Percentiles rank a stretch among this genome's conserved stretches.
phyloP scores from a whole-genome alignment of 2,888 invertebrate genomes.

The Prosapia bicincta region DNA sequence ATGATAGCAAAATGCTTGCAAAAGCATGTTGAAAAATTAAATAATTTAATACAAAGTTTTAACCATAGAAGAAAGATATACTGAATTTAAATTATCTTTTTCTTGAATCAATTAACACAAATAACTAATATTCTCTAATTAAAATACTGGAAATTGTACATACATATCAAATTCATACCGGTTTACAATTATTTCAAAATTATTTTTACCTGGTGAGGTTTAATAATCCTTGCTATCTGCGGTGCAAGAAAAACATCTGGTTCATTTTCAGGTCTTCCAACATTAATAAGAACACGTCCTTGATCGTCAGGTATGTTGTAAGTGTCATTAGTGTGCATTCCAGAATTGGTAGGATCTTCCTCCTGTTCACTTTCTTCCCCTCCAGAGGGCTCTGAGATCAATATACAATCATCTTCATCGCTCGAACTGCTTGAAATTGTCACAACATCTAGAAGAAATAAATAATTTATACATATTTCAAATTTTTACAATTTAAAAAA shows the following conservation, averaged over 20 bases:
- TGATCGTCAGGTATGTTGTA: conserved; percentile 89
- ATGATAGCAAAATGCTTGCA: too few relatives aligned
- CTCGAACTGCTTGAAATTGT: conserved; percentile 70
- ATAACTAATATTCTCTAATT: too few relatives aligned
- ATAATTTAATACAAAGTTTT: too few relatives aligned
- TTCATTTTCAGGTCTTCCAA: conserved; percentile 88
- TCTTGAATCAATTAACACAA: too few relatives aligned
- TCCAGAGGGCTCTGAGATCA: conserved; percentile 78
- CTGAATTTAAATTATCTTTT: too few relatives aligned
- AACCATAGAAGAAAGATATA: too few relatives aligned
- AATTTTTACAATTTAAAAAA: not conserved
- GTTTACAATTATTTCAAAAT: too few relatives aligned
- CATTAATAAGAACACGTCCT: conserved; percentile 88
- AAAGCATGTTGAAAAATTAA: too few relatives aligned
- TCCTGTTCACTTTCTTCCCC: conserved; percentile 74
- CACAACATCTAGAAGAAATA: conserved; percentile 54
- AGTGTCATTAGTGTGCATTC: conserved; percentile 88
- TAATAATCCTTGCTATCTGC: conserved; percentile 85
- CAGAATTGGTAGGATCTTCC: conserved; percentile 88
- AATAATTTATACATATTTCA: not conserved
- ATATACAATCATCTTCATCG: conserved; percentile 83
- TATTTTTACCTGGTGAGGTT: conserved; percentile 82
- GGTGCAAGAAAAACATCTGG: conserved; percentile 89
- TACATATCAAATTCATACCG: too few relatives aligned
- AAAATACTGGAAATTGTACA: too few relatives aligned